Evolutionary conservation across 2,888 invertebrate genomes (phyloP), one percentile per base, ranked within the genome.

Genomic region (Melieria picta): DNA sequence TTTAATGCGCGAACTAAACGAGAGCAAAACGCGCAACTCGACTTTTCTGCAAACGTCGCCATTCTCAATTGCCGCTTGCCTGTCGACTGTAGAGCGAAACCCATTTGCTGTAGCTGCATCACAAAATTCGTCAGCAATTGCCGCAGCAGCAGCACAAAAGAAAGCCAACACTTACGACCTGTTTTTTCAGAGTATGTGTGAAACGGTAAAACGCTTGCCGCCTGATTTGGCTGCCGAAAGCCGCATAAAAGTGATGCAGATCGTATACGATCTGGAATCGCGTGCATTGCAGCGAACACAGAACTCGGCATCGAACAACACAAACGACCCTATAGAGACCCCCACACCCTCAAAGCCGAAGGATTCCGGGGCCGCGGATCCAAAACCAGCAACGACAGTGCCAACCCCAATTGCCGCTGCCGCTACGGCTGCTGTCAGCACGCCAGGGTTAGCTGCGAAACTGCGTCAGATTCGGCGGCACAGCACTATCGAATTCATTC

Each of bases 221-320:
- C 46, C 74, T 0, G 83, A 84, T 69, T 73, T 84, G 45, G 83
- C 80, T 3, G 81, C 84, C 13, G 85, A 84, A 64, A 83, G 82
- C 1, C 82, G 82, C 68, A 72, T 82, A 3, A 81, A 81, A 42
- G 80, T 84, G 2, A 84, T 84, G 85, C 81, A 83, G 74, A 74
- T 82, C 1, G 81, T 84, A 0, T 81, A 80, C 56, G 79, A 81
- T 45, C 65, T 84, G n/a, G 84, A 84, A 69, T 48, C 84, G 11
- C 80, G 82, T 4, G 78, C 77, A 6, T 70, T 83, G 68, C 78
- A 76, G 30, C 78, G 82, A 6, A 65, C 50, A 58, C 42, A 58
- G 45, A 60, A 58, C 30, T 43, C 67, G 1, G 43, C 58, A n/a
- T 57, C 60, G 10, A 50, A 58, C 50, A 60, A 67, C 6, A 52